phyloP scores from a whole-genome alignment of 1,140 invertebrate species.

The Drosophila lacertosa region DNA sequence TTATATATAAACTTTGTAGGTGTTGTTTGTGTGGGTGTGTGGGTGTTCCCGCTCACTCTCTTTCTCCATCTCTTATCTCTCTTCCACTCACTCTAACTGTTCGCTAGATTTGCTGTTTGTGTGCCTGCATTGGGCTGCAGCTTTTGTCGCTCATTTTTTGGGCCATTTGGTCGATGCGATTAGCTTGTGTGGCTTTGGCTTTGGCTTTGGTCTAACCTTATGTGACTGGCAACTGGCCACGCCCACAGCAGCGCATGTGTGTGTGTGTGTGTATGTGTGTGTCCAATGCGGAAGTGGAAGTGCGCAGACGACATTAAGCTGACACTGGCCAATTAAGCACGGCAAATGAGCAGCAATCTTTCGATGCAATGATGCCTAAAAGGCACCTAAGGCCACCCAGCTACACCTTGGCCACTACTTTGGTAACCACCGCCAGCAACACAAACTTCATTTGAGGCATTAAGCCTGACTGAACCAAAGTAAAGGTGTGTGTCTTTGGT shows the following conservation, averaged over 20 bases:
- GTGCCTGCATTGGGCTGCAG: conserved; percentile 72
- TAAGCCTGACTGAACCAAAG: conserved; percentile 39
- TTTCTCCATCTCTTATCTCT: not conserved
- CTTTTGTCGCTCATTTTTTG: conserved; percentile 75
- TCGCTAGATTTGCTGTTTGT: too few species aligned
- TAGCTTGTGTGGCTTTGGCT: conserved; percentile 54
- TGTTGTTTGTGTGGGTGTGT: not conserved
- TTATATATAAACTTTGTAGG: conserved; percentile 42
- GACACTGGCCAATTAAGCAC: conserved; percentile 79
- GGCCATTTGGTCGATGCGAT: conserved; percentile 73
- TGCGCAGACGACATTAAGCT: conserved; percentile 72
- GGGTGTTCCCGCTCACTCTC: not conserved
- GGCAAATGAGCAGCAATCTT: conserved; percentile 80
- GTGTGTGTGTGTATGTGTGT: conserved; percentile 8
- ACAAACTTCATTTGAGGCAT: conserved; percentile 41
- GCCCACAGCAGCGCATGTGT: conserved; percentile 22
- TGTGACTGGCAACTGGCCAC: conserved; percentile 28
- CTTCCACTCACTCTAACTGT: too few species aligned
- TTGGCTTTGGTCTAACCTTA: conserved; percentile 22
- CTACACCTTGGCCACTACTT: conserved; percentile 46
- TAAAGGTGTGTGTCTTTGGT: conserved; percentile 26
- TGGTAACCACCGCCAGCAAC: too few species aligned
- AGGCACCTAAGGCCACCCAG: conserved; percentile 24
- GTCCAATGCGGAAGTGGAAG: conserved; percentile 44
- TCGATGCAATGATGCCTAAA: conserved; percentile 76